A percentile compares a stretch with the other conserved stretches of the same genome.
Evolutionary conservation across 1,140 invertebrate species (phyloP).

Genomic region (Zaprionus tsacasi): DNA sequence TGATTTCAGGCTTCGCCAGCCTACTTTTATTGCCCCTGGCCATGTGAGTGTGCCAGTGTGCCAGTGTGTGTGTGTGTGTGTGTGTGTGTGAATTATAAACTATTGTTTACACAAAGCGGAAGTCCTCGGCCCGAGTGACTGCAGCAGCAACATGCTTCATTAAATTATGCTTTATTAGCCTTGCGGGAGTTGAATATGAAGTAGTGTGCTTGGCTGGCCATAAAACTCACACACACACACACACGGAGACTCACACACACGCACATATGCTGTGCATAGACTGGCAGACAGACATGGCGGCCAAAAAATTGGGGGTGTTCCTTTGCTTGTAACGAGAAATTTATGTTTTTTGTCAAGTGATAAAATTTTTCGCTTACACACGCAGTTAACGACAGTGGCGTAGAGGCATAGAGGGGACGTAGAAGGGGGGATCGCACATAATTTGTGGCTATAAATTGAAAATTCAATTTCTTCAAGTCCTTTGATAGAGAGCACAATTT

Average conservation of each 20-base stretch:
- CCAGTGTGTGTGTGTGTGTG: slow-evolving; percentile 32
- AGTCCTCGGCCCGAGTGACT: slow-evolving; percentile 73
- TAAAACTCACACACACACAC: slow-evolving; percentile 34
- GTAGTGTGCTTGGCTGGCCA: slow-evolving; percentile 49
- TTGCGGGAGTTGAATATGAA: slow-evolving; percentile 81
- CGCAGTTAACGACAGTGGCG: slow-evolving; percentile 61
- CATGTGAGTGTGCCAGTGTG: slow-evolving; percentile 1
- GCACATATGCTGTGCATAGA: slow-evolving; percentile 22
- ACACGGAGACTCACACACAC: not conserved
- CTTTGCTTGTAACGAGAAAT: slow-evolving; percentile 65
- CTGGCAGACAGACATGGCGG: not conserved
- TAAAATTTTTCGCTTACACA: slow-evolving; percentile 81
- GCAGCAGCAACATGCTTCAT: slow-evolving; percentile 76
- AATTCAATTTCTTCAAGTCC: slow-evolving; percentile 80
- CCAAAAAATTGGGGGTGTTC: not conserved
- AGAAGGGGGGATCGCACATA: slow-evolving; percentile 31
- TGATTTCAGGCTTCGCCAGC: slow-evolving; percentile 54
- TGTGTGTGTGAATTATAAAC: slow-evolving; percentile 72
- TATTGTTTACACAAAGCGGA: slow-evolving; percentile 82
- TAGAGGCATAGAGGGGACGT: not conserved
- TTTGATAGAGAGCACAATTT: slow-evolving; percentile 24
- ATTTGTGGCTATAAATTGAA: slow-evolving; percentile 79
- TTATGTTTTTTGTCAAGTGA: slow-evolving; percentile 81
- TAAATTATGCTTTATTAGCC: slow-evolving; percentile 83
- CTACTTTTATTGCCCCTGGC: slow-evolving; percentile 61